Base-by-base conservation (phyloP, 2,113 vertebrate species). In the Passer montanus region DNA sequence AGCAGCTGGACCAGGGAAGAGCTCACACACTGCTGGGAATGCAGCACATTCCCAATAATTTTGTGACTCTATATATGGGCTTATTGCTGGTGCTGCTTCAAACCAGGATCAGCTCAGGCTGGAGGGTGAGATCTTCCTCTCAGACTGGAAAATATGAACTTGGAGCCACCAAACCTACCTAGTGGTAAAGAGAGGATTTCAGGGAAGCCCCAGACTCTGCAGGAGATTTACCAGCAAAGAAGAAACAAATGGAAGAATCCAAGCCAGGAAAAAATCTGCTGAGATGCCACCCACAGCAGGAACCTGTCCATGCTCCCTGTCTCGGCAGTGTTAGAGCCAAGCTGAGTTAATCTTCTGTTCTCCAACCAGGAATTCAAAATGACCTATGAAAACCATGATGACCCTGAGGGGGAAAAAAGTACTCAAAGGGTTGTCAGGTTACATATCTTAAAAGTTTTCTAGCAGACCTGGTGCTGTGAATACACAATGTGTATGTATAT, bases 341-440 rank as follows among this genome's bases (percentile, higher is more conserved):
- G 52, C 37, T 77, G 75, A 82, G 83, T 35, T 60, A 13, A 67
- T 77, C 70, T 81, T 68, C 89, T 85, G 27, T n/a, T 79, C 62
- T 82, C 60, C 86, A 75, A 33, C 19, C 17, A 60, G 76, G 62
- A 86, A 64, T 56, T 80, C 55, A 78, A 84, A 94, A 92, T 62
- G 39, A 96, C 35, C 47, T 64, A 59, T 47, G 81, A 86, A 83
- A 93, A 84, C 64, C 76, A 82, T 23, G 59, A 81, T 95, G 91
- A 85, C 53, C 78, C 85, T 93, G 86, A 92, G 50, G 44, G 77
- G 68, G 10, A 91, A 93, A 47, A 60, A 80, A 77, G 93, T 94
- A 96, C 96, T 96, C 95, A 95, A 97, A 97, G 96, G 93, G 89
- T 79, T 95, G 93, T 95, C 87, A 94, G 89, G 75, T 84, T 91